Evolutionary conservation across 2,797 vertebrate species (phyloP), one percentile per base, ranked within the genome.

Genomic region (Lepilemur septentrionalis): DNA sequence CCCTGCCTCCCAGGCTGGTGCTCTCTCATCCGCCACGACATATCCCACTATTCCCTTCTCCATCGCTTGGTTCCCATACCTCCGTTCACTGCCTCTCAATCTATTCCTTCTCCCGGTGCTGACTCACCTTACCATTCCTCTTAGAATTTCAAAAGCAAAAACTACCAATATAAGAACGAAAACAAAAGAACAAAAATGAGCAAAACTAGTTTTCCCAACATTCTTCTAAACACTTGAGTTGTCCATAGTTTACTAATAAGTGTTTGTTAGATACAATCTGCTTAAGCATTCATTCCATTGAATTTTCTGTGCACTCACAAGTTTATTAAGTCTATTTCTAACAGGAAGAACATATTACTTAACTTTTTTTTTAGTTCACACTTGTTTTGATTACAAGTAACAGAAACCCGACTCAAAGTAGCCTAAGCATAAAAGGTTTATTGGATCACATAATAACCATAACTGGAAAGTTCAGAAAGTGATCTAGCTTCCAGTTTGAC

Each of bases 111-210:
- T 70, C 59, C 28, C 8, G 82, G 61, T 35, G 61, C 55, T 79
- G 63, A 73, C 12, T 63, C 43, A 52, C 41, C n/a, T 85, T 52
- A 59, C 41, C 85, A 5, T 85, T 79, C 32, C 63, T 75, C 5
- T 93, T 75, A 75, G 0, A 89, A 83, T 94, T 69, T 61, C 80
- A 79, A 73, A 96, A 89, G 55, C 80, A 89, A 79, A 95, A 89
- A 65, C 57, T 75, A 55, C 55, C 73, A 35, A 8, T 50, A 7
- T 72, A 70, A 95, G 32, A 94, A 50, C 48, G 35, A 91, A 88
- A 70, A 69, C 14, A 84, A 28, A 28, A 50, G 63, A 75, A 52
- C 12, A 76, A 85, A 94, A 90, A 69, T 46, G n/a, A 91, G 22
- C 79, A 97, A 86, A 81, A 89, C 46, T 82, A 18, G 10, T 55